Base-by-base conservation (phyloP, 2,888 invertebrate species). In the Aradus depressus region DNA sequence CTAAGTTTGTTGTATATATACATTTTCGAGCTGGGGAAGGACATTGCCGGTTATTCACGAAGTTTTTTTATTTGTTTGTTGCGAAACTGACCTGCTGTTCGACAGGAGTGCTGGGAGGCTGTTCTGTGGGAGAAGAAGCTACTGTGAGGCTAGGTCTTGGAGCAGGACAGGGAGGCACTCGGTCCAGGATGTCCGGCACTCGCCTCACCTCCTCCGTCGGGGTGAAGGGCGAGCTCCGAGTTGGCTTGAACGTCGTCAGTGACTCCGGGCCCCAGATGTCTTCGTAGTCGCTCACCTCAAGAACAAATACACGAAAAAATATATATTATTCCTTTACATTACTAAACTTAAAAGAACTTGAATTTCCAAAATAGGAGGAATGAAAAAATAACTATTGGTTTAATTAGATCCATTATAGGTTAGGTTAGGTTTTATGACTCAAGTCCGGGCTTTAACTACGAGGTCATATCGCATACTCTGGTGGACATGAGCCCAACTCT, bases 251-350 rank as follows among this genome's bases (percentile, higher is more conserved):
- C 4, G 64, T 65, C 6, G 60, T 57, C 51, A 64, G 50, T 38
- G 62, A 58, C 55, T 79, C 79, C 48, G 80, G 78, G 56, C 83
- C 79, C 92, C 93, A 93, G 61, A 93, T 82, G 66, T 93, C 93
- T 70, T 93, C 93, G 65, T 93, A 93, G 68, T 93, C 93, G 62
- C 91, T 91, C 39, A 87, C 58, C 59, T 60, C 28, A 10, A 50
- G 45, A 47, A 12, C n/a, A 35, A 49, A 41, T 28, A 14, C 8
- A 8, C 10, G 14, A 10, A 8, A 12, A 14, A 12, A 37, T n/a
- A n/a, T n/a, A n/a, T n/a, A n/a, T n/a, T n/a, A n/a, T n/a, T n/a
- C n/a, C n/a, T n/a, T n/a, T n/a, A n/a, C n/a, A n/a, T n/a, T n/a
- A n/a, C n/a, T n/a, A n/a, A n/a, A n/a, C n/a, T n/a, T n/a, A n/a